Conservation (phyloP, 2,113 vertebrate species). For the Dasyurus viverrinus region DNA sequence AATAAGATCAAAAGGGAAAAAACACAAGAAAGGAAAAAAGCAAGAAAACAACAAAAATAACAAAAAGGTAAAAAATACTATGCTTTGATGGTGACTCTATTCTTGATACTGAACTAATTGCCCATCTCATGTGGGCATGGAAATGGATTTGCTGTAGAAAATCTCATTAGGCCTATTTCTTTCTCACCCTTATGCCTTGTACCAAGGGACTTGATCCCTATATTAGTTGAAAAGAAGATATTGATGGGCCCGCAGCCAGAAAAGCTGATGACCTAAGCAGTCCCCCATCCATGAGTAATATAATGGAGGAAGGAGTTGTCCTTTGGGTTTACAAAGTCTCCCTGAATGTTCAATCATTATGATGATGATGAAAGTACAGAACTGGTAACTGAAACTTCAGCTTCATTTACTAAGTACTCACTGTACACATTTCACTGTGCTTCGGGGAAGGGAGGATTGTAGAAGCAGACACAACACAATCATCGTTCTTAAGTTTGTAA, state of each 20-base stretch:
- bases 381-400: neutral
- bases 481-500: neutral
- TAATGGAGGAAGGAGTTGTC: constrained; percentile 14
- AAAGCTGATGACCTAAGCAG: constrained; percentile 39
- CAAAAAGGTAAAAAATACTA: too few species aligned
- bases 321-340: constrained; percentile 21
- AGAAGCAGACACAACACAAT: neutral
- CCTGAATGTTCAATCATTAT: constrained; percentile 23
- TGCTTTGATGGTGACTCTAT: neutral
- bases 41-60: too few species aligned
- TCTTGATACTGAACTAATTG: constrained; percentile 29
- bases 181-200: constrained; percentile 38
- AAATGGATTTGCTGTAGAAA: constrained; percentile 59
- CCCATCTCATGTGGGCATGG: constrained; percentile 21
- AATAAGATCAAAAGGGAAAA: too few species aligned
- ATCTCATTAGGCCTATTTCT: constrained; percentile 56
- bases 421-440: neutral
- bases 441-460: neutral
- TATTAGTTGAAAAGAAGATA: neutral
- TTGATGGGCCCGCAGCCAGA: neutral
- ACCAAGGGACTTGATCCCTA: constrained; percentile 48
- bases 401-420: neutral
- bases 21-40: too few species aligned
- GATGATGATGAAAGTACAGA: neutral
- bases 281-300: constrained; percentile 6